Base-by-base conservation (phyloP, 2,797 vertebrate species). In the Poeciliopsis infans region DNA sequence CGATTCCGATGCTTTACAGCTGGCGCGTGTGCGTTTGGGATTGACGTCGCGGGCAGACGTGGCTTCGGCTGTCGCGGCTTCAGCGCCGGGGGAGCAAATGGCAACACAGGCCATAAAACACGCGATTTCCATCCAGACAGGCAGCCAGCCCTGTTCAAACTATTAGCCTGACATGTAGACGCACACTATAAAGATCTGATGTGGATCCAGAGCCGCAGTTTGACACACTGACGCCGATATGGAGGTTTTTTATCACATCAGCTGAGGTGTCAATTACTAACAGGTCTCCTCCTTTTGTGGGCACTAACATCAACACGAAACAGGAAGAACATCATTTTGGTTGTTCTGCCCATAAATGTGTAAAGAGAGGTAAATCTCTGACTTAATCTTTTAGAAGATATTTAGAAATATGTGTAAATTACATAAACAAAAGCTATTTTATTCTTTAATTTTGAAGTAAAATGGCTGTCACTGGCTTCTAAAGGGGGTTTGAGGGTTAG, bases 1-100 rank as follows among this genome's bases (percentile, higher is more conserved):
- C 97, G 97, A 97, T 97, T 96, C 89, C 90, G 94, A 94, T 95
- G 95, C 94, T 98, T 97, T 97, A 96, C 95, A 96, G 95, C 5
- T 72, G 31, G 74, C 78, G 76, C 45, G 75, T 74, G 55, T 64
- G 75, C 64, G 15, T 2, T 72, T 53, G 20, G 2, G 78, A 49
- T 25, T 25, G 51, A 53, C 15, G 47, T 75, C 25, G 87, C 78
- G 77, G 80, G 80, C 69, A 68, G 81, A 72, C 6, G 64, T 70
- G 55, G 46, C 51, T 88, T 86, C 82, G 78, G 82, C 84, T 57
- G 70, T 51, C 75, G 75, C 73, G 83, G 79, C 64, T 85, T 82
- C 79, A 59, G 84, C 72, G 39, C 55, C 55, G 25, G 39, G 33
- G 59, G 43, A 83, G 77, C 76, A 45, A 43, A 25, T 5, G 47